Base-by-base conservation (phyloP, 2,888 invertebrate genomes). In the Mimachlamys varia region DNA sequence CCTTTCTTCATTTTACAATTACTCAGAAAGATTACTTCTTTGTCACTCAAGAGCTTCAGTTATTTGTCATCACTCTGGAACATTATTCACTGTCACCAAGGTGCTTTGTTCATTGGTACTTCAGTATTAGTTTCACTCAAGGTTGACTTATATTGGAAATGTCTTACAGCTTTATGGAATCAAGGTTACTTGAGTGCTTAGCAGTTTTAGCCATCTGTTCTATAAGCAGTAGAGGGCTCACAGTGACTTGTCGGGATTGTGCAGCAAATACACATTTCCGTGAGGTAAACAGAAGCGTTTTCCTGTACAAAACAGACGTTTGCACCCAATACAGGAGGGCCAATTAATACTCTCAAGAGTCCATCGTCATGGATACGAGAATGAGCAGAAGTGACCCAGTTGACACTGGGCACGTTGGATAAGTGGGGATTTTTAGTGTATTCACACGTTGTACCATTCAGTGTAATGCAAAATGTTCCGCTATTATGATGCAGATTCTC, bases 361-460 rank as follows among this genome's bases (percentile, higher is more conserved):
- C 76, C 76, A 76, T 76, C 76, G 76, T 76, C 76, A 76, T 76
- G 76, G 76, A 76, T 76, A 76, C 76, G 27, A 76, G 27, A 76
- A 76, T 76, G 76, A 76, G 76, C 76, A 76, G 76, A 76, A 76
- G 7, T 76, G 76, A 76, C 27, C 76, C 76, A 76, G 76, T 76
- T 76, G 76, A 76, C 76, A 76, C 76, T 33, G 76, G 17, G 33
- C 33, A 76, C 33, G 76, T 76, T 76, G 27, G 22, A 76, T 76
- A 76, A 76, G 76, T 76, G 76, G 76, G 33, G 76, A 76, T 76
- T 76, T 76, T 76, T 76, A 76, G 76, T 76, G 76, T 76, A 76
- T 76, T 76, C 76, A 76, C 76, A 76, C 76, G 33, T 76, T 76
- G 76, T 76, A 76, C 76, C 76, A 76, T 76, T 76, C 76, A 76